These are phyloP conservation scores for pig (Sus scrofa) DNA, from an alignment of 2,113 vertebrate species.

Conservation along the genomic window T2T-Sscrofa CM000830.6:77149501-77150000, in stretches of 20 bases:
- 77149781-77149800: background rate
- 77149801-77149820: background rate
- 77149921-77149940: background rate
- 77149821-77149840: background rate
- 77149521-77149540: background rate
- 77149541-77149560: background rate
- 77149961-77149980: background rate
- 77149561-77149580: background rate
- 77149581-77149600: background rate
- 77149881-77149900: background rate
- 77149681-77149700: background rate
- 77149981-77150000: slow-evolving; percentile 11
- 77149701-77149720: background rate
- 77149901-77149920: background rate
- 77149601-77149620: background rate
- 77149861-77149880: background rate
- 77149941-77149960: background rate
- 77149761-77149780: background rate
- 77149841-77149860: background rate
- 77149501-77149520: background rate
- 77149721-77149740: background rate
- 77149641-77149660: background rate
- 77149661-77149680: background rate
- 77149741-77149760: background rate
- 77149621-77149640: background rate